These are phyloP conservation scores for Drosophila malerkotliana DNA, from an alignment of 1,140 invertebrate genomes.

Conservation along the genomic window DNA sequence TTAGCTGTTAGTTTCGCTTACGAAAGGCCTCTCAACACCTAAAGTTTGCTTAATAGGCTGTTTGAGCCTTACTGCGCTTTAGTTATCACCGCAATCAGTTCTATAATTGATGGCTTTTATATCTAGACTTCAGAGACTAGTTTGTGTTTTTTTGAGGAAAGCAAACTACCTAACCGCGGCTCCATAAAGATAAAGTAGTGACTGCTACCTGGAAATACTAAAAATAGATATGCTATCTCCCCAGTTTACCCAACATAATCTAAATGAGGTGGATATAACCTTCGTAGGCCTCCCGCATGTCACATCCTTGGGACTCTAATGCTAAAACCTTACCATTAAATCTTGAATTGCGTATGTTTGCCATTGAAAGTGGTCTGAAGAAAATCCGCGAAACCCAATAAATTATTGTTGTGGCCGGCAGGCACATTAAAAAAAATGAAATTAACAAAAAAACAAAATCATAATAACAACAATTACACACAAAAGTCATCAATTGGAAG, in stretches of 20 bases:
- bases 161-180: slow-evolving; percentile 37
- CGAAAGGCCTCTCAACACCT: not conserved
- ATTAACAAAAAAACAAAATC: slow-evolving; percentile 44
- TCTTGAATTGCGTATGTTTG: not conserved
- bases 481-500: slow-evolving; percentile 52
- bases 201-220: slow-evolving; percentile 20
- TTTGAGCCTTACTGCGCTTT: slow-evolving; percentile 11
- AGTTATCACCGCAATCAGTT: slow-evolving; percentile 46
- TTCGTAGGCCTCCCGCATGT: slow-evolving; percentile 31
- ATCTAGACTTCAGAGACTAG: slow-evolving; percentile 9
- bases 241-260: slow-evolving; percentile 23
- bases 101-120: slow-evolving; percentile 54
- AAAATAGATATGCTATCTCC: slow-evolving; percentile 46
- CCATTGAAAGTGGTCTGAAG: slow-evolving; percentile 44
- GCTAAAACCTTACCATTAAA: slow-evolving; percentile 27
- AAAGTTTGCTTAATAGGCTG: slow-evolving; percentile 15
- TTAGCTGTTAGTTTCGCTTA: slow-evolving; percentile 5
- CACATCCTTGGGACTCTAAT: slow-evolving; percentile 34
- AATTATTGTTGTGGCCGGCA: slow-evolving; percentile 7
- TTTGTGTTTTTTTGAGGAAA: not conserved
- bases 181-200: slow-evolving; percentile 45
- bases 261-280: slow-evolving; percentile 15
- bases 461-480: slow-evolving; percentile 56
- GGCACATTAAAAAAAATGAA: slow-evolving; percentile 38
- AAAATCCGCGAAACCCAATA: slow-evolving; percentile 31